Percentiles rank a stretch among this genome's conserved stretches.
phyloP scores from a whole-genome alignment of 2,888 invertebrate species.

The Catocala sponsa region DNA sequence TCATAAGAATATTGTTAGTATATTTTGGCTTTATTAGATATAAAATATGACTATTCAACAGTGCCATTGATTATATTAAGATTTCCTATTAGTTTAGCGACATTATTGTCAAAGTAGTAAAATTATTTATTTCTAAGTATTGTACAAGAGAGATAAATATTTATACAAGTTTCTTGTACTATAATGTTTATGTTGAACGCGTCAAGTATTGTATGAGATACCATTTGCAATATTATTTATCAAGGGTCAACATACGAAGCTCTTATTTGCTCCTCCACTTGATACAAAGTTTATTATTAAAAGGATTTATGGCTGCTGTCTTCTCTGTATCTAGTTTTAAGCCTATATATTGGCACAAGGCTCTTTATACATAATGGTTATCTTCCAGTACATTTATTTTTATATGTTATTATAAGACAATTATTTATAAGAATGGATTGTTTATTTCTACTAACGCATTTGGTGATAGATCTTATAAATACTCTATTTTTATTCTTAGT shows the following conservation, averaged over 20 bases:
- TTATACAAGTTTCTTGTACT: constrained; percentile 38
- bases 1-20: neutral
- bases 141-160: neutral
- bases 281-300: constrained; percentile 64
- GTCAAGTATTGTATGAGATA: constrained; percentile 46
- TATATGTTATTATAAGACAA: no score
- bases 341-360: constrained; percentile 4
- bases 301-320: constrained; percentile 29
- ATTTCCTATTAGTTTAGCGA: neutral
- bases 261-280: constrained; percentile 57
- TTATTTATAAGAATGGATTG: neutral
- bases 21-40: neutral
- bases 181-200: constrained; percentile 49
- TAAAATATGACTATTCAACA: neutral
- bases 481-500: no score
- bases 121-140: no score
- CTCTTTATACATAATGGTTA: neutral
- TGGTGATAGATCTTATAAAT: neutral
- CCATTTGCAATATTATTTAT: constrained; percentile 64
- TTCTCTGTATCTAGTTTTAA: constrained; percentile 17
- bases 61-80: neutral
- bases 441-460: constrained; percentile 8
- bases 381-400: no score
- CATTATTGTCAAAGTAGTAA: neutral
- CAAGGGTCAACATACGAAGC: constrained; percentile 72